Percentiles rank a stretch among this genome's conserved stretches.
phyloP scores from a whole-genome alignment of 2,888 invertebrate genomes.

The Esperia sulphurella region DNA sequence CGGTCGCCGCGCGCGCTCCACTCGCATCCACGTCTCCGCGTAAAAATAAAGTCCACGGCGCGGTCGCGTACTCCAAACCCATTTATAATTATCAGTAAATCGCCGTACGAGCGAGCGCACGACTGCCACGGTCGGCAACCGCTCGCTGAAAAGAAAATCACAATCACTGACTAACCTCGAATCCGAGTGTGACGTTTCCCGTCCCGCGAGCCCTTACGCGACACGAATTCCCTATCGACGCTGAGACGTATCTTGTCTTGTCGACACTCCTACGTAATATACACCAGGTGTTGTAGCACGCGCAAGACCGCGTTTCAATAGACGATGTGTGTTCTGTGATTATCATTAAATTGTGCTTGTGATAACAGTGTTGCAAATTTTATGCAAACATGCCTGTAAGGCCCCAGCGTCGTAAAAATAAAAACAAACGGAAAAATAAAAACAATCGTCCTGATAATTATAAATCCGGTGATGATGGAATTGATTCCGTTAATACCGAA shows the following conservation, averaged over 20 bases:
- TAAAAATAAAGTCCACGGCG: conserved; percentile 76
- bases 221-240: conserved; percentile 45
- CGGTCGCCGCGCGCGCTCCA: conserved; percentile 58
- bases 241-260: conserved; percentile 33
- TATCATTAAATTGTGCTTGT: conserved; percentile 54
- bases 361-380: conserved; percentile 54
- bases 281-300: conserved; percentile 49
- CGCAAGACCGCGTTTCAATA: conserved; percentile 41
- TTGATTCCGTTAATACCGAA: conserved; percentile 27
- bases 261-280: conserved; percentile 57
- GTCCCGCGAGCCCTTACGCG: conserved; percentile 51
- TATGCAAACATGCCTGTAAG: conserved; percentile 63
- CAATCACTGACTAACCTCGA: conserved; percentile 50
- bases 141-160: conserved; percentile 62
- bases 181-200: conserved; percentile 37
- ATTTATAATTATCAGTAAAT: conserved; percentile 79
- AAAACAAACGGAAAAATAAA: conserved; percentile 70
- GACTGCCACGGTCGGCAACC: conserved; percentile 66
- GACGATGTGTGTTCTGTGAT: conserved; percentile 51
- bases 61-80: conserved; percentile 72
- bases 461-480: conserved; percentile 38
- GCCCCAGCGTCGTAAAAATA: conserved; percentile 66
- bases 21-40: conserved; percentile 72
- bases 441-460: conserved; percentile 40
- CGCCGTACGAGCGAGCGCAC: conserved; percentile 71